Conservation (phyloP, 2,797 vertebrate genomes). For the Mycteria americana region DNA sequence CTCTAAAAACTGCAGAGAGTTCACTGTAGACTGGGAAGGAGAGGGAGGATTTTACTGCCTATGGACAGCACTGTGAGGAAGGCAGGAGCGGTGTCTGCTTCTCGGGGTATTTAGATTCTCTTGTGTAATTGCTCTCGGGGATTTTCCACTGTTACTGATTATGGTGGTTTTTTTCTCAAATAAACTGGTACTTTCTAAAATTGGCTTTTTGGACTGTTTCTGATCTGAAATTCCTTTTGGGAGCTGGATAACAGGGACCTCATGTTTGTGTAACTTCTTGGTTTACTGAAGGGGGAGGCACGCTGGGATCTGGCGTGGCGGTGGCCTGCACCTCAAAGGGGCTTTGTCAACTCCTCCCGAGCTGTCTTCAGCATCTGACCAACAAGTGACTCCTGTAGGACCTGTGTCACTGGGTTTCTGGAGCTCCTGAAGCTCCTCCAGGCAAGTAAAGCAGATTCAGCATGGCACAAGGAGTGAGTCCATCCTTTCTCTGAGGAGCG, state of each 20-base stretch:
- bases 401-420: not conserved
- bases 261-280: not conserved
- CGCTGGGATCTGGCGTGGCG: not conserved
- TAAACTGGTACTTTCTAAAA: conserved; percentile 79
- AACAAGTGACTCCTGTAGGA: not conserved
- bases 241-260: not conserved
- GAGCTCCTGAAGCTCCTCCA: not conserved
- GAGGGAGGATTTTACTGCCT: not conserved
- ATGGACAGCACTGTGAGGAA: not conserved
- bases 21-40: not conserved
- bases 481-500: not conserved
- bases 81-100: not conserved
- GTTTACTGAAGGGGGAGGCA: not conserved
- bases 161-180: conserved; percentile 26
- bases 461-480: not conserved
- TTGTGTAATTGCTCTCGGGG: conserved; percentile 56
- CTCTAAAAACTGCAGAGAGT: not conserved
- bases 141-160: conserved; percentile 69
- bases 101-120: not conserved
- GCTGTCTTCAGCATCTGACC: not conserved
- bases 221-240: conserved; percentile 15
- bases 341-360: not conserved
- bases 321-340: conserved; percentile 20
- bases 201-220: not conserved
- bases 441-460: not conserved